Evolutionary conservation across 35 echinoderm and acorn worm genomes (phyloP), one percentile per base, ranked within the genome.

Genomic region (Apostichopus parvimensis): DNA sequence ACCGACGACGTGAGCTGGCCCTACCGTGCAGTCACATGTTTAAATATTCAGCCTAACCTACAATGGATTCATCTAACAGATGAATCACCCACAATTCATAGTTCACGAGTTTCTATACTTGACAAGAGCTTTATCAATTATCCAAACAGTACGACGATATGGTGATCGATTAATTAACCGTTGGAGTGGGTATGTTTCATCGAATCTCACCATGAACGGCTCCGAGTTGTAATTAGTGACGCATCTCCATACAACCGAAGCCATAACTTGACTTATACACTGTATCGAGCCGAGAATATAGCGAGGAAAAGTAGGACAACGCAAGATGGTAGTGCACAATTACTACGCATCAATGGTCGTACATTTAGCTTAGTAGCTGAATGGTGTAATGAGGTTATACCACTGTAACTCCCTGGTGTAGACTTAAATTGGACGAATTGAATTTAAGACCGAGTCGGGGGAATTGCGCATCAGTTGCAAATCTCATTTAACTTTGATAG

Each of bases 381-480:
- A 75, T 75, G 17, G 54, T 84, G 55, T 84, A 84, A 84, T 56
- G 24, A 84, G 81, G 81, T 84, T 84, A 84, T 84, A 84, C 81
- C 53, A 54, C 20, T 84, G 81, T 13, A 23, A 84, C n/a, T 84
- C 81, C 11, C 81, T 54, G 10, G 81, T 84, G 81, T 54, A 84
- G 53, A 18, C 20, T 84, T 58, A 57, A 84, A 84, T 84, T 84
- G 81, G 81, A 58, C 53, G 57, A 84, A 84, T 84, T 84, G 81
- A 84, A 84, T 84, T 84, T 75, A 75, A 75, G 81, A 84, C 17
- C 22, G 54, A 84, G 81, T 59, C 81, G 18, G 18, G 81, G 81
- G 81, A 84, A 58, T 84, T 84, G 57, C 55, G 81, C 81, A 56
- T 84, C 81, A 84, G 34, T 84, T 84, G 81, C 81, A 84, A 84